phyloP scores from a whole-genome alignment of 2,797 vertebrate species.

The Amblyraja radiata region DNA sequence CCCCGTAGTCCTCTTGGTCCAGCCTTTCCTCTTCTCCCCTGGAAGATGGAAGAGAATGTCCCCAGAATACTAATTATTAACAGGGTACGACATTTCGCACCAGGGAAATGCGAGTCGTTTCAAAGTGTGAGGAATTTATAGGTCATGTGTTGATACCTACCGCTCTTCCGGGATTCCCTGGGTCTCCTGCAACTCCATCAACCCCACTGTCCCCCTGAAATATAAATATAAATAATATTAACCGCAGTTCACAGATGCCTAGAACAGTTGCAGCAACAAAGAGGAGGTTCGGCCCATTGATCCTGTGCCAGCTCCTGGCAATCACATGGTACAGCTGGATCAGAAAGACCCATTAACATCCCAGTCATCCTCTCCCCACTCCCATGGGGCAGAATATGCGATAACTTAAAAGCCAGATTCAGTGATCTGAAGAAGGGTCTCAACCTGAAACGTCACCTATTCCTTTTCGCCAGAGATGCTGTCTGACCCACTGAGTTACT shows the following conservation, averaged over 20 bases:
- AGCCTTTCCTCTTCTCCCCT: constrained; percentile 75
- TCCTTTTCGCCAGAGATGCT: too few species aligned
- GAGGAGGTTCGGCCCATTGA: neutral
- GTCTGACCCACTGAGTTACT: too few species aligned
- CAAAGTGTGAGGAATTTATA: neutral
- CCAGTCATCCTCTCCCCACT: too few species aligned
- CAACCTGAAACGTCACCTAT: too few species aligned
- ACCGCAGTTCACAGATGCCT: neutral
- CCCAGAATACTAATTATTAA: neutral
- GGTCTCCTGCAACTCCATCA: constrained; percentile 55
- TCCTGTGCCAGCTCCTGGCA: too few species aligned
- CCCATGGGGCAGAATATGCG: too few species aligned
- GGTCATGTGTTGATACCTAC: constrained; percentile 48
- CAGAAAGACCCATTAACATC: too few species aligned
- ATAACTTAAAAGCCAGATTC: too few species aligned
- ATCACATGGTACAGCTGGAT: too few species aligned
- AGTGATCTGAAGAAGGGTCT: too few species aligned
- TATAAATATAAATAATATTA: constrained; percentile 3
- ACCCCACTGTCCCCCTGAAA: constrained; percentile 62
- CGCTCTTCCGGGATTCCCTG: constrained; percentile 63
- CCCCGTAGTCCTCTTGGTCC: constrained; percentile 65
- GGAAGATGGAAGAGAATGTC: constrained; percentile 21
- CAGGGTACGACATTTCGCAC: neutral
- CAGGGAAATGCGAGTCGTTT: neutral
- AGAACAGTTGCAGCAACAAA: neutral